Base-by-base conservation (phyloP, 2,797 vertebrate species). In the Bovichtus variegatus region DNA sequence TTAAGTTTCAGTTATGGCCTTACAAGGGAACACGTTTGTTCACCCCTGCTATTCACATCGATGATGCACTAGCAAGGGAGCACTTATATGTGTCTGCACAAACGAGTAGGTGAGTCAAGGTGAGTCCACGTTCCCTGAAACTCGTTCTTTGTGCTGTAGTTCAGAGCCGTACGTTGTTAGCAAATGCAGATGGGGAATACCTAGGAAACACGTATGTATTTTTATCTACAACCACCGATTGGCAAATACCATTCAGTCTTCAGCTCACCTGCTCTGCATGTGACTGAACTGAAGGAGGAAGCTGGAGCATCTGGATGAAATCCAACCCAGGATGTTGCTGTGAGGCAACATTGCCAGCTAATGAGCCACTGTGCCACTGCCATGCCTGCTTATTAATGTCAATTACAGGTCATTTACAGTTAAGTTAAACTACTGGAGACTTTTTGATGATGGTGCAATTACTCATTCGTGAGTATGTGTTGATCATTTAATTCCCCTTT, bases 301-400 rank as follows among this genome's bases (percentile, higher is more conserved):
- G 25, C 53, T 43, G 53, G 27, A 71, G 84, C 71, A 85, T 80
- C 86, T 82, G 82, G 82, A 78, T 64, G 57, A 80, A 69, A 72
- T 64, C 69, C 80, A 76, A 53, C 54, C 40, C 62, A 73, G 72
- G 71, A 79, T 74, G 60, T 85, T 80, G 46, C 76, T 71, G 54
- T 62, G 13, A 75, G 49, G 64, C 53, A 78, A 49, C 34, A 54
- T 25, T 49, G 47, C 19, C 9, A 54, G 23, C 21, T 79, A 79
- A 82, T 78, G 73, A 78, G 76, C 63, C n/a, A 59, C 69, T 76
- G 61, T 40, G 46, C 25, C 57, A 23, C 63, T 31, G 57, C 38
- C 60, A 19, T 19, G 29, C 43, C 62, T 79, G 72, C 75, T 74
- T 81, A 81, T 81, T 86, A 80, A 58, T 46, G 60, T 78, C 73